phyloP scores from a whole-genome alignment of 92 coral and sea anemone species.

The Anthopleura xanthogrammica region DNA sequence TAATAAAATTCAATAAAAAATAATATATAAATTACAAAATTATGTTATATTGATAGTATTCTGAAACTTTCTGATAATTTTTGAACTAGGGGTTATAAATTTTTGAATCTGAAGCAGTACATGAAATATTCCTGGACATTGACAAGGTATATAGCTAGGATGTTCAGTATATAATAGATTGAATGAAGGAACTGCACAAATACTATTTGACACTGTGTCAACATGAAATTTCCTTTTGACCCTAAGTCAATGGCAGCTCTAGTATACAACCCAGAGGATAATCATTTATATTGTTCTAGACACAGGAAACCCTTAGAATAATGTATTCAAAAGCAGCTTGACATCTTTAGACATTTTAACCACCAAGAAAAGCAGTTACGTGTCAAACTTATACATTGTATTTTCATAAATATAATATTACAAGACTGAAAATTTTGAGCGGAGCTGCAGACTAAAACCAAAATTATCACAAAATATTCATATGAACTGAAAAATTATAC shows the following conservation, averaged over 20 bases:
- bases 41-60: neutral
- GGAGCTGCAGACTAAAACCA: neutral
- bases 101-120: neutral
- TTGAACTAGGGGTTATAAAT: neutral
- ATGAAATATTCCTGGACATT: neutral
- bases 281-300: slow-evolving; percentile 8
- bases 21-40: too few relatives aligned
- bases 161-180: neutral
- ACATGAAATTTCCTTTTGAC: neutral
- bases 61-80: neutral
- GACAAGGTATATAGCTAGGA: neutral
- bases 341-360: neutral
- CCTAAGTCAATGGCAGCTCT: neutral
- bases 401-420: neutral
- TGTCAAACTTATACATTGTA: neutral
- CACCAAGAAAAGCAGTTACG: neutral
- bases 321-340: slow-evolving; percentile 14
- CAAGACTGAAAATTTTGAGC: neutral
- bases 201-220: neutral
- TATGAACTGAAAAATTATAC: neutral
- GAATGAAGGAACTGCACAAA: neutral
- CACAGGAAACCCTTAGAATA: neutral
- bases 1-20: too few relatives aligned
- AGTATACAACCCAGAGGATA: neutral
- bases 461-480: neutral